Evolutionary conservation across 1,140 invertebrate genomes (phyloP), one percentile per base, ranked within the genome.

Genomic region (Zaprionus davidi): DNA sequence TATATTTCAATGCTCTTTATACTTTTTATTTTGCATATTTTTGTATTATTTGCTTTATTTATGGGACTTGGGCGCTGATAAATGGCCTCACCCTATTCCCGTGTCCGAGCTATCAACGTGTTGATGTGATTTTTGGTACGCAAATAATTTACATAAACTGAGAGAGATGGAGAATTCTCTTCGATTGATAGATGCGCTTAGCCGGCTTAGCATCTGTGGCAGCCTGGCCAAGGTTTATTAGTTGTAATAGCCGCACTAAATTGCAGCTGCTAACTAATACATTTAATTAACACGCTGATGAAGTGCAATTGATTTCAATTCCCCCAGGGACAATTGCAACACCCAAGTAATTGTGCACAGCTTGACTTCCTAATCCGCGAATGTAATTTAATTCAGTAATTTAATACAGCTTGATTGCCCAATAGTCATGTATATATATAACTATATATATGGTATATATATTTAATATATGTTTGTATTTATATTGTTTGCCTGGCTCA

Each of bases 1-100:
- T 65, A 69, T 73, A 65, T 77, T 79, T 77, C 59, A 24, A 31
- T 77, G 75, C 46, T 77, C 81, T 78, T 81, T 78, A 84, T 87
- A 78, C 79, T 76, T 77, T 53, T 84, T 88, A 79, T 84, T 88
- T 88, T 88, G 84, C 85, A 88, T 84, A 88, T 81, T 88, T 88
- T 73, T 67, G 78, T 88, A 88, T 88, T 88, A 88, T 88, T 88
- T 88, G 85, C 84, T 90, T 88, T 88, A 88, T 88, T 88, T 88
- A 90, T 88, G 84, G 71, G 75, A 63, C 80, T 79, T 65, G 77
- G 69, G 79, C 63, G 79, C 85, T 88, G 84, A 88, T 90, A 88
- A 88, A 88, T 90, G 81, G 84, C 84, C 62, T 58, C 60, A 58
- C 20, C 65, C 55, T 64, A 41, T 41, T 51, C 38, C 51, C 58